A percentile compares a stretch with the other conserved stretches of the same genome.
Evolutionary conservation across 2,797 vertebrate species (phyloP).

Genomic region (Poecilia wingei): DNA sequence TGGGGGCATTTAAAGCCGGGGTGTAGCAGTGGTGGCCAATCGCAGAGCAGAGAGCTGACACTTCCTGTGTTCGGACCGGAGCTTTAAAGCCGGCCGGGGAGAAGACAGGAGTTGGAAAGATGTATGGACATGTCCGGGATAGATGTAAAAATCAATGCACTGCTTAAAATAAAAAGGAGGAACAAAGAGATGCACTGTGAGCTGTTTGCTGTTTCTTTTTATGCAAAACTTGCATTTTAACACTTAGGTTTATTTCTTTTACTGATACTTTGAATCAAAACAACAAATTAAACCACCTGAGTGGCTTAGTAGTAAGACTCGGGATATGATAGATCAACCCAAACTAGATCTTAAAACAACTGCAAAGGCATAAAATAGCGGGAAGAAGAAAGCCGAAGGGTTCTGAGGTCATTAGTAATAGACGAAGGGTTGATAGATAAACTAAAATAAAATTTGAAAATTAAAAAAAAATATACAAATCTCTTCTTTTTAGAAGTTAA

Average conservation of each 20-base stretch:
- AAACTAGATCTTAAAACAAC: not conserved
- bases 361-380: not conserved
- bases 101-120: constrained; percentile 33
- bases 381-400: not conserved
- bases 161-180: constrained; percentile 57
- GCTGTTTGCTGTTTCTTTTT: not conserved
- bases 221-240: not conserved
- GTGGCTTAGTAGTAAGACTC: not conserved
- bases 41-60: constrained; percentile 61
- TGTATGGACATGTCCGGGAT: constrained; percentile 33
- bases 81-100: constrained; percentile 28
- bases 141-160: constrained; percentile 74
- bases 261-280: not conserved
- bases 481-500: not conserved
- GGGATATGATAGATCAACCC: not conserved
- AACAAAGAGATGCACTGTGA: constrained; percentile 39
- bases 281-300: not conserved
- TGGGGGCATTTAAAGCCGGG: constrained; percentile 82
- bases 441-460: not conserved
- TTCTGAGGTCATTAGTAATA: not conserved
- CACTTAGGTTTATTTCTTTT: not conserved
- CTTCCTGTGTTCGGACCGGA: constrained; percentile 49
- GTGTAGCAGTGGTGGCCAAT: constrained; percentile 46
- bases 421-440: not conserved
- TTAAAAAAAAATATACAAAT: not conserved